Evolutionary conservation across 2,888 invertebrate genomes (phyloP), one percentile per base, ranked within the genome.

Genomic region (Bombylius discolor): DNA sequence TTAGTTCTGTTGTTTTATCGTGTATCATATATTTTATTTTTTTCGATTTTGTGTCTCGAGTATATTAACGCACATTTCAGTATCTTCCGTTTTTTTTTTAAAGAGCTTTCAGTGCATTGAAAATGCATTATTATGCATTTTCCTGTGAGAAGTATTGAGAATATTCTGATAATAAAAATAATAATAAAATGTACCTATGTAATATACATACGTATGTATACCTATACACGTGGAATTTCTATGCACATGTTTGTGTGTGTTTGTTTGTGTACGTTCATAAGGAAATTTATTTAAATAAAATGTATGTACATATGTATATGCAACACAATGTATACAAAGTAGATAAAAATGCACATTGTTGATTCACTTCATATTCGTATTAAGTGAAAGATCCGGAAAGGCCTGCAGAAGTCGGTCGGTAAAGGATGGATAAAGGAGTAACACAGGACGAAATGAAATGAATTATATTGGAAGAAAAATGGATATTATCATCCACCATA

Each of bases 111-210:
- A 50, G 46, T 55, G 46, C 55, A 55, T 50, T 50, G 46, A 55
- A 55, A 55, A 55, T 55, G 55, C 50, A 55, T 55, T 55, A 55
- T 55, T 50, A 54, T 54, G 54, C 54, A 54, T 49, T 54, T 54
- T 49, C 55, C 50, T 55, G 55, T 50, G 39, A 42, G 39, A 42
- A 42, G 39, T 1, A 42, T 42, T 11, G 11, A 42, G 34, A 4
- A 42, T 42, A 42, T 42, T 11, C 39, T 11, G 8, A 42, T 11
- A 42, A 11, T 11, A 11, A 11, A 11, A 11, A 11, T 4, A 11
- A 11, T 42, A 11, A 9, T 8, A 11, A 42, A 42, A 42, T 36
- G 9, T 11, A 11, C 39, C 8, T 42, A 42, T 36, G 1, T 36
- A 4, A 36, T 36, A 7, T 34, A 8, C 4, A 36, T 36, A 36